Conservation (phyloP, 2,888 invertebrate genomes). For the Morpho helenor region DNA sequence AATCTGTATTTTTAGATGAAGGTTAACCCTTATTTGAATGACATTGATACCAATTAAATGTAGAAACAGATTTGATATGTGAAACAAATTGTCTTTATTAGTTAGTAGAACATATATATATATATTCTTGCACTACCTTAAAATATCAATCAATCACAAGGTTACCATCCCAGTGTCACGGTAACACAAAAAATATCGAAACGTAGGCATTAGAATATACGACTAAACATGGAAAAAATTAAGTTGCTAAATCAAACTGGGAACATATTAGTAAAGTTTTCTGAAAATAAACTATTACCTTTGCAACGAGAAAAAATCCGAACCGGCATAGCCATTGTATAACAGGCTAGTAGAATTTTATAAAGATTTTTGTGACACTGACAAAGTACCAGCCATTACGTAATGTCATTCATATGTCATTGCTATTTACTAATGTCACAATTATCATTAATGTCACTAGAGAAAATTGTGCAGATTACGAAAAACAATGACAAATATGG, state of each 20-base stretch:
- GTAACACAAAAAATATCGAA: conserved; percentile 26
- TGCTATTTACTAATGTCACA: not conserved
- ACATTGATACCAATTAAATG: conserved; percentile 39
- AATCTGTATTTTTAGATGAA: conserved; percentile 68
- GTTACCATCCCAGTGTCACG: conserved; percentile 36
- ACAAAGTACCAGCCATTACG: conserved; percentile 58
- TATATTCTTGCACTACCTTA: not conserved
- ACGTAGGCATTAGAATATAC: conserved; percentile 6
- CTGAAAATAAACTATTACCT: conserved; percentile 57
- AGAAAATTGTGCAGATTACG: not conserved
- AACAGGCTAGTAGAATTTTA: conserved; percentile 41
- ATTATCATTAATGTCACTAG: too few relatives aligned
- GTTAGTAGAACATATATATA: conserved; percentile 1
- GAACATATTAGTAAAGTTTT: conserved; percentile 15
- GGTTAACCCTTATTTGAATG: conserved; percentile 54
- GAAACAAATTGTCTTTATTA: conserved; percentile 9
- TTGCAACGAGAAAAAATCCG: conserved; percentile 78
- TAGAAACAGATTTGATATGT: conserved; percentile 24
- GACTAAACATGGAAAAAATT: too few relatives aligned
- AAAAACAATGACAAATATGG: not conserved
- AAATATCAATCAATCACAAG: conserved; percentile 33
- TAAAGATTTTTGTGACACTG: conserved; percentile 54
- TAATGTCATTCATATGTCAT: conserved; percentile 32
- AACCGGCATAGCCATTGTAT: conserved; percentile 79
- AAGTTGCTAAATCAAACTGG: not conserved